A percentile compares a stretch with the other conserved stretches of the same genome.
Conservation (phyloP, 1,140 invertebrate species). For the Sarcophaga bullata region DNA sequence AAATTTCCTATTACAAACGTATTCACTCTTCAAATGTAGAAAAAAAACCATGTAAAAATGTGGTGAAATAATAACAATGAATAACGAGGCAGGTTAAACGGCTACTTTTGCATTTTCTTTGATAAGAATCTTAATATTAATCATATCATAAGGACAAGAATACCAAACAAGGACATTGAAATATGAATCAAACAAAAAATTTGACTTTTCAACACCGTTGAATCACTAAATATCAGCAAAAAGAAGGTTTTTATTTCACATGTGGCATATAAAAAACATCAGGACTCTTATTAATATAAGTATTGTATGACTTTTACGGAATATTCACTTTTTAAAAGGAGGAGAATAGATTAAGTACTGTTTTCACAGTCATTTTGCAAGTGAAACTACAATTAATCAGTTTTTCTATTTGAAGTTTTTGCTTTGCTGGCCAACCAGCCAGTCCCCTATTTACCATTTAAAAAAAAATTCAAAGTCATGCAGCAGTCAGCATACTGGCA, state of each 20-base stretch:
- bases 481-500: too few species aligned
- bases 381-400: slow-evolving; percentile 31
- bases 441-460: not conserved
- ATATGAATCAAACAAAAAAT: not conserved
- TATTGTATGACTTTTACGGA: not conserved
- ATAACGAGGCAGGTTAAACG: too few species aligned
- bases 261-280: not conserved
- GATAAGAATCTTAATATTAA: slow-evolving; percentile 15
- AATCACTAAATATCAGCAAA: too few species aligned
- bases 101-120: not conserved
- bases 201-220: not conserved
- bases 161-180: not conserved
- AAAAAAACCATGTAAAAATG: not conserved
- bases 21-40: too few species aligned
- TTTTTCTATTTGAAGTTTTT: not conserved
- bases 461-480: not conserved
- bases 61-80: not conserved
- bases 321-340: not conserved
- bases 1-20: too few species aligned
- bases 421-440: not conserved
- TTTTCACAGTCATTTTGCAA: slow-evolving; percentile 20
- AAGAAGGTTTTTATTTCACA: too few species aligned
- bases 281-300: not conserved
- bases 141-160: not conserved
- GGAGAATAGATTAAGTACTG: not conserved